A percentile compares a stretch with the other conserved stretches of the same genome.
These are phyloP conservation scores for Hartigia nigra DNA, from an alignment of 2,888 invertebrate species.

Conservation along the genomic window DNA sequence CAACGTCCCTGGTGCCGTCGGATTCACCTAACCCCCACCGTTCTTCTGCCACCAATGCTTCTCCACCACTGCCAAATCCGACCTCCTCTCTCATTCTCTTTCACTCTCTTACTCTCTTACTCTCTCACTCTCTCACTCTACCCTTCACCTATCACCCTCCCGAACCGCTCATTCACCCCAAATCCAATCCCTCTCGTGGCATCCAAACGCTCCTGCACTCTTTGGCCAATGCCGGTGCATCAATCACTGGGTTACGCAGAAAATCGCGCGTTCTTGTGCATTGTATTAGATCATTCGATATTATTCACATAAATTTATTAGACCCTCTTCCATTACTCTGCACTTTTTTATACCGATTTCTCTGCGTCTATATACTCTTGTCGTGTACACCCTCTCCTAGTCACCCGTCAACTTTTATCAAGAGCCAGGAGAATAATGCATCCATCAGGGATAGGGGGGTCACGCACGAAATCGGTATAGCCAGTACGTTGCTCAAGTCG, in stretches of 20 bases:
- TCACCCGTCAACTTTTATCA: neutral
- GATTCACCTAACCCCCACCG: conserved; percentile 49
- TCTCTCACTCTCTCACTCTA: conserved; percentile 18
- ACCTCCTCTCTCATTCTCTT: conserved; percentile 18
- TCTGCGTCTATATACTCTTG: neutral
- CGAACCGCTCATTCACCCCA: conserved; percentile 43
- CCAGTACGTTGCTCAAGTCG: neutral
- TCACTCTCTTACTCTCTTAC: conserved; percentile 26
- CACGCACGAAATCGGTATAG: neutral
- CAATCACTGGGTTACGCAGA: conserved; percentile 22
- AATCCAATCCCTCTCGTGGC: conserved; percentile 39
- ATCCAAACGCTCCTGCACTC: neutral
- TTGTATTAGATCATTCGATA: neutral
- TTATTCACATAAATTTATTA: neutral
- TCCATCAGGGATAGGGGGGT: neutral
- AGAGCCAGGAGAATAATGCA: neutral
- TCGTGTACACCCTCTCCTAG: neutral
- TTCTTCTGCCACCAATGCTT: conserved; percentile 16
- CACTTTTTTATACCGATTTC: neutral
- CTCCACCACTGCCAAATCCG: conserved; percentile 7
- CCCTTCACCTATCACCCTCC: conserved; percentile 3
- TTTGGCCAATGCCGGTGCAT: conserved; percentile 12
- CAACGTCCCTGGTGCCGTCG: conserved; percentile 43
- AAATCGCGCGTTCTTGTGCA: conserved; percentile 7
- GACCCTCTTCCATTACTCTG: neutral